A percentile compares a stretch with the other conserved stretches of the same genome.
Evolutionary conservation across 2,888 invertebrate species (phyloP).

Genomic region (Drosophila barbarae): DNA sequence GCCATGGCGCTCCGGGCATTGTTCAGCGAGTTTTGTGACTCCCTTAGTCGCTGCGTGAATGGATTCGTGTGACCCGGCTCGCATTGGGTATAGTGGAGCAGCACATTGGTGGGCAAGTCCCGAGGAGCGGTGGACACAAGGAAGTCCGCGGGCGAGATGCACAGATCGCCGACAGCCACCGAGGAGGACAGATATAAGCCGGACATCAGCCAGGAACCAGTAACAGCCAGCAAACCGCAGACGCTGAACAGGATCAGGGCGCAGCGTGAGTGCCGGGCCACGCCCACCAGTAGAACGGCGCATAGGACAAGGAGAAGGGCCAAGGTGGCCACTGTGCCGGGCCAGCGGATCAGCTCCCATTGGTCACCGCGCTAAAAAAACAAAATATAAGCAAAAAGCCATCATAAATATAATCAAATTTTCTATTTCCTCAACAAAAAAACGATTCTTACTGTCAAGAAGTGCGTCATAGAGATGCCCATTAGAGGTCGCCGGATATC

Average conservation of each 20-base stretch:
- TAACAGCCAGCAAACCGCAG: constrained; percentile 90
- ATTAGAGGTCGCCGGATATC: constrained; percentile 87
- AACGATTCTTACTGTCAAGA: constrained; percentile 78
- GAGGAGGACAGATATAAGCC: constrained; percentile 91
- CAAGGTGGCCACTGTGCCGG: constrained; percentile 92
- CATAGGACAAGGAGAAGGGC: constrained; percentile 92
- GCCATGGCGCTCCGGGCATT: constrained; percentile 80
- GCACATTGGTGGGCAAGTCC: constrained; percentile 82
- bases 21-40: constrained; percentile 86
- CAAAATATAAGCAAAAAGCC: not conserved
- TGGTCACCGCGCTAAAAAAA: constrained; percentile 84
- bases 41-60: constrained; percentile 89
- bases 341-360: constrained; percentile 90
- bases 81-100: constrained; percentile 91
- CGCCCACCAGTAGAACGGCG: constrained; percentile 93
- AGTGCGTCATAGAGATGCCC: constrained; percentile 85
- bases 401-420: not conserved
- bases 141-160: constrained; percentile 91
- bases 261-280: constrained; percentile 92
- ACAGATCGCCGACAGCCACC: constrained; percentile 92
- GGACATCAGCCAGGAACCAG: constrained; percentile 92
- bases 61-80: constrained; percentile 89
- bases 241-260: constrained; percentile 94
- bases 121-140: constrained; percentile 84
- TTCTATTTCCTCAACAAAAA: not conserved